phyloP scores from a whole-genome alignment of 2,113 vertebrate genomes.

The Serinus canaria region DNA sequence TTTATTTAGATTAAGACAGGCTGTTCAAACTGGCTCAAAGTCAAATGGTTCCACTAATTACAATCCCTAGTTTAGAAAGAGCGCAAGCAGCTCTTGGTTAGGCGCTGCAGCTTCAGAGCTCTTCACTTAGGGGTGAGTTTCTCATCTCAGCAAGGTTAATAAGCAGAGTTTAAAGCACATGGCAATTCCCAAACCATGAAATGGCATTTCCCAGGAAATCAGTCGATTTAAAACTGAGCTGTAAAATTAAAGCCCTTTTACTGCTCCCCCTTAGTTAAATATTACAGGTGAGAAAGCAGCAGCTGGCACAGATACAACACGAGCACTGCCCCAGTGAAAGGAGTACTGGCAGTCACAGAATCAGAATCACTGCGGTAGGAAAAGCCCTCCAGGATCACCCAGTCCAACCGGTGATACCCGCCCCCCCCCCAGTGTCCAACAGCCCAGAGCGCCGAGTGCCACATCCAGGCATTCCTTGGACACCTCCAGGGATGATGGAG shows the following conservation, averaged over 20 bases:
- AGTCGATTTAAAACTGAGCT: not conserved
- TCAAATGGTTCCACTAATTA: not conserved
- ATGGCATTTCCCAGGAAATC: not conserved
- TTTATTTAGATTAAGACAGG: conserved; percentile 8
- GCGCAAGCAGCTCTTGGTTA: not conserved
- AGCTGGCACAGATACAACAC: not conserved
- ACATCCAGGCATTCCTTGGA: not conserved
- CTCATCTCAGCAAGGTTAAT: not conserved
- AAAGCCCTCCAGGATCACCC: not conserved
- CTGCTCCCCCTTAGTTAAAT: not conserved
- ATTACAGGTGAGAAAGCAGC: not conserved
- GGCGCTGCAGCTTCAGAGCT: not conserved
- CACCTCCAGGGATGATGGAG: not conserved
- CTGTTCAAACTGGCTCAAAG: not conserved
- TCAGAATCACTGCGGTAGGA: not conserved
- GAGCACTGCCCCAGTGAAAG: not conserved
- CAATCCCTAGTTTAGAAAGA: not conserved
- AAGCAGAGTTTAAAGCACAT: not conserved
- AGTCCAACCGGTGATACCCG: not conserved
- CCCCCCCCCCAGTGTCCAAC: not conserved
- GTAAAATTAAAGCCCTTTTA: not conserved
- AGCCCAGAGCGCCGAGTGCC: not conserved
- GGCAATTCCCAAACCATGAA: not conserved
- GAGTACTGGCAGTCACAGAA: too few relatives aligned
- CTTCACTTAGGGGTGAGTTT: not conserved